Conservation (phyloP, 2,888 invertebrate genomes). For the Villa cingulata region DNA sequence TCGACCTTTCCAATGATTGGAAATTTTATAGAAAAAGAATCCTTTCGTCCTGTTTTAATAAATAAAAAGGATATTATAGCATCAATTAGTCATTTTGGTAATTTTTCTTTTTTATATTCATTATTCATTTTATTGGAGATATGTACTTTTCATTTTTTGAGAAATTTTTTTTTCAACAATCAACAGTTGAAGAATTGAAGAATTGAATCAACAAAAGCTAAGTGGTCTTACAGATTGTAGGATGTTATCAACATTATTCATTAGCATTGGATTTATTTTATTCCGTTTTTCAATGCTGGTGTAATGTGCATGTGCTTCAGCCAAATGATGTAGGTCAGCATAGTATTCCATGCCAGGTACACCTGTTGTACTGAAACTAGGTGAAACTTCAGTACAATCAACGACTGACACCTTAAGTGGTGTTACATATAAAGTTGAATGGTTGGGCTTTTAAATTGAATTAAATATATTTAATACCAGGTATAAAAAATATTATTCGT, state of each 20-base stretch:
- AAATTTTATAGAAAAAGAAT: too few relatives aligned
- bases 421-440: constrained; percentile 43
- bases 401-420: constrained; percentile 54
- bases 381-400: constrained; percentile 62
- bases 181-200: too few relatives aligned
- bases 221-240: constrained; percentile 30
- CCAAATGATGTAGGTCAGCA: constrained; percentile 58
- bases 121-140: too few relatives aligned
- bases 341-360: constrained; percentile 42
- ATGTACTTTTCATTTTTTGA: too few relatives aligned
- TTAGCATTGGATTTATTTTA: constrained; percentile 29
- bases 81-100: too few relatives aligned
- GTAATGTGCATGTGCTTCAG: constrained; percentile 41
- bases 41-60: too few relatives aligned
- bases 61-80: too few relatives aligned
- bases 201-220: constrained; percentile 31
- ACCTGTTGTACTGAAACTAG: constrained; percentile 45
- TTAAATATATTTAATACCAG: not conserved
- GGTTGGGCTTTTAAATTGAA: constrained; percentile 24
- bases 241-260: constrained; percentile 31
- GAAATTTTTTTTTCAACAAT: too few relatives aligned
- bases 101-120: too few relatives aligned
- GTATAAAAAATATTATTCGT: not conserved
- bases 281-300: constrained; percentile 28
- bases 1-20: too few relatives aligned